These are phyloP conservation scores for Dicrostonyx torquatus DNA, from an alignment of 2,797 vertebrate genomes.

Conservation along the genomic window DNA sequence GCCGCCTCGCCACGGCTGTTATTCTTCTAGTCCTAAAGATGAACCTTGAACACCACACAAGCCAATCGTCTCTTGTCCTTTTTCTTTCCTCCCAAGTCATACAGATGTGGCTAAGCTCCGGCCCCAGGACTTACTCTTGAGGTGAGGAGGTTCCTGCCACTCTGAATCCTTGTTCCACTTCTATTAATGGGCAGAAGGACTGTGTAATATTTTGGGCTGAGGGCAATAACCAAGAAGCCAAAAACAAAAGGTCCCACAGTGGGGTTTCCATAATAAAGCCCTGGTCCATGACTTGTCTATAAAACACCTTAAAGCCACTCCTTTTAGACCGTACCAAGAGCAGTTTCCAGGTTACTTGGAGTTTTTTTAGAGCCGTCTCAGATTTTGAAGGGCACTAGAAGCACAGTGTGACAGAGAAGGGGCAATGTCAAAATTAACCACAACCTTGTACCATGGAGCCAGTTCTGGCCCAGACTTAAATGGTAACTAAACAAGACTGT, in stretches of 20 bases:
- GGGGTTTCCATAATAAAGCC: not conserved
- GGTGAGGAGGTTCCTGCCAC: not conserved
- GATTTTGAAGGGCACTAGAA: not conserved
- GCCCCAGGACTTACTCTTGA: not conserved
- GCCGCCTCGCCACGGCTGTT: not conserved
- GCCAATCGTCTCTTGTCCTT: too few relatives aligned
- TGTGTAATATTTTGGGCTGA: not conserved
- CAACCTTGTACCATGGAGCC: not conserved
- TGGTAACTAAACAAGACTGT: not conserved
- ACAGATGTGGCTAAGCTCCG: not conserved
- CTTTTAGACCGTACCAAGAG: not conserved
- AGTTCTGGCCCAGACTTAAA: not conserved
- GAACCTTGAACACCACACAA: not conserved
- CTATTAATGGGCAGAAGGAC: not conserved
- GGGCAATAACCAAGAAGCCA: not conserved
- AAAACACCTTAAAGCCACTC: not conserved
- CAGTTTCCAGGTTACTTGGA: not conserved
- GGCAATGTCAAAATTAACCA: not conserved
- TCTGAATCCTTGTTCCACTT: not conserved
- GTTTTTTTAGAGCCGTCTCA: not conserved
- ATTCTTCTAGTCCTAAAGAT: not conserved
- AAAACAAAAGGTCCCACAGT: not conserved
- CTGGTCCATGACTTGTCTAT: not conserved
- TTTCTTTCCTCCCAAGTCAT: not conserved
- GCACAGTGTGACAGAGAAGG: not conserved